A percentile compares a stretch with the other conserved stretches of the same genome.
Evolutionary conservation across 1,140 invertebrate species (phyloP).

Genomic region (Macrotrachela quadricornifera): DNA sequence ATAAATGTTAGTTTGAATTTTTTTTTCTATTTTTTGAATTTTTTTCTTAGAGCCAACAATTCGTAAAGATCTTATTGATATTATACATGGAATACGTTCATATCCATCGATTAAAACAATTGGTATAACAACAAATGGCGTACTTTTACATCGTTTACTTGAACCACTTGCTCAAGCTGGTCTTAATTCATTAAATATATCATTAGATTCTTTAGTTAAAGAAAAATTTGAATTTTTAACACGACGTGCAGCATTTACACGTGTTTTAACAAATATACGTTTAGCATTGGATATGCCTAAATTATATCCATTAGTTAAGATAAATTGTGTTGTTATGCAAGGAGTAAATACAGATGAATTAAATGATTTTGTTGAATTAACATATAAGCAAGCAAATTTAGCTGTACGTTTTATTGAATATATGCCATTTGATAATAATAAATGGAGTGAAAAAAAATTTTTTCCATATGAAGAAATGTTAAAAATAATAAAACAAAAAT

Average conservation of each 20-base stretch:
- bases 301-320: constrained; percentile 17
- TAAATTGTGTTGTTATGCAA: constrained; percentile 52
- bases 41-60: constrained; percentile 26
- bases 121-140: constrained; percentile 82
- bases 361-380: constrained; percentile 67
- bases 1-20: neutral
- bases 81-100: constrained; percentile 41
- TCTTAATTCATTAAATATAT: constrained; percentile 72
- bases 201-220: constrained; percentile 65
- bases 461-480: constrained; percentile 55
- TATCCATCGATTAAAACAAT: constrained; percentile 47
- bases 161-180: constrained; percentile 56
- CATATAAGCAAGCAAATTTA: constrained; percentile 45
- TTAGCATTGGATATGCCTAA: too few species aligned
- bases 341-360: constrained; percentile 83
- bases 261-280: too few species aligned
- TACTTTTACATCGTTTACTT: constrained; percentile 57
- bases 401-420: constrained; percentile 93
- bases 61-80: constrained; percentile 56
- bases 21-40: neutral
- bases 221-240: constrained; percentile 16
- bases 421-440: constrained; percentile 94
- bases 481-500: constrained; percentile 28
- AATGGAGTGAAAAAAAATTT: constrained; percentile 65
- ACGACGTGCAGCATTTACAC: too few species aligned